Evolutionary conservation across 1,140 invertebrate genomes (phyloP), one percentile per base, ranked within the genome.

Genomic region (Ephestia elutella): DNA sequence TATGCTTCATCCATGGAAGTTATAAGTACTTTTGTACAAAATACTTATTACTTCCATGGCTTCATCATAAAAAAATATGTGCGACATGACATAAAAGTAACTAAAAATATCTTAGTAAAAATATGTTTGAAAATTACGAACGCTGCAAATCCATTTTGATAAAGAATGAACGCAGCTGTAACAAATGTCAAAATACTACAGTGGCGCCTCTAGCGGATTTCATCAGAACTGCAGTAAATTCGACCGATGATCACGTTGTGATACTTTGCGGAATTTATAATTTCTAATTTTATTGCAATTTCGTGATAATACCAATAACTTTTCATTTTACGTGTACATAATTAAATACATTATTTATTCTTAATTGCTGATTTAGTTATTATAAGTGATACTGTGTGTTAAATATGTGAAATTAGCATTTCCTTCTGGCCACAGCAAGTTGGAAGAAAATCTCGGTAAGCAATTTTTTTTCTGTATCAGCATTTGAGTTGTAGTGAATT

Each of bases 101-200:
- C 7, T 25, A 25, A 2, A 3, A 25, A 25, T 3, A 3, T 7
- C 21, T 3, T 25, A 7, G 21, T 25, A 25, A 2, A 25, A 2
- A 25, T 25, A 25, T n/a, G n/a, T 25, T 25, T 25, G 21, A 25
- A 25, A 25, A 44, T 10, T 44, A 15, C 3, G 38, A 44, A 44
- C n/a, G 15, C 38, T 15, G 1, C n/a, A 44, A 44, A 44, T 44
- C 0, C 13, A n/a, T 15, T 66, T 28, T 64, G 56, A 56, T 30
- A 32, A 32, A 18, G 9, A 54, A 9, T 59, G 35, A 20, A 54
- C n/a, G 38, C 38, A 44, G 1, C 38, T 17, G 5, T 15, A 44
- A n/a, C 38, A 44, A 44, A 44, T 44, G 38, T 44, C 38, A 44
- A 44, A 44, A 44, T 44, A 44, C 13, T 10, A 15, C 15, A 44